Evolutionary conservation across 2,797 vertebrate genomes (phyloP), one percentile per base, ranked within the genome.

Genomic region (Delichon dasypus): DNA sequence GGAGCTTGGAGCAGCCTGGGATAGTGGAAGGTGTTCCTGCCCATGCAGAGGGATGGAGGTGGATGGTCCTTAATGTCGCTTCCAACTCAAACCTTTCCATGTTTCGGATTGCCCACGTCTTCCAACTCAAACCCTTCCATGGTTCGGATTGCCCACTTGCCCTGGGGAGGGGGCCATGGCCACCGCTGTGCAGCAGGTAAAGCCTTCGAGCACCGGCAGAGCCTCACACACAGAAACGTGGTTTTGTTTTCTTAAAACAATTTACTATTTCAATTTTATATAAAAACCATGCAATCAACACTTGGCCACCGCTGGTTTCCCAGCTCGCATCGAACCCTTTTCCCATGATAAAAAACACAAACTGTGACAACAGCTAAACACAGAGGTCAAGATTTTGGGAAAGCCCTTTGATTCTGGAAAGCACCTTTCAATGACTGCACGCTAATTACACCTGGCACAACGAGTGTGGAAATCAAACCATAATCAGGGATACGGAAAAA

Each of bases 201-300:
- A 62, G 34, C 42, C 62, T 55, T 51, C 0, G 1, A 34, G 19
- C 10, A 17, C 12, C 0, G 4, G 30, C 65, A 36, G 1, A 2
- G 36, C 32, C 34, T 47, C 10, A 12, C 2, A 1, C 23, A 29
- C 10, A 2, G 27, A 48, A 32, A 11, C 7, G 16, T 4, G 4
- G 40, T 53, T 26, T 48, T 13, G 5, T 91, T 95, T 96, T 95
- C 85, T 88, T 86, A 92, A 90, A 93, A 94, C 68, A 89, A 76
- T 94, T 94, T 96, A 95, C 96, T 91, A 45, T 65, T 84, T 92
- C 23, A 65, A 65, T 94, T 85, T 81, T 25, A 54, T 96, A 90
- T 77, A 90, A 96, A 97, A 96, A 88, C 7, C 54, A 23, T 45
- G 36, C 44, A 54, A 65, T 95, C 72, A 73, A 45, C 34, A 66